Evolutionary conservation across 2,113 vertebrate species (phyloP), one percentile per base, ranked within the genome.

Genomic region (Electrona antarctica): DNA sequence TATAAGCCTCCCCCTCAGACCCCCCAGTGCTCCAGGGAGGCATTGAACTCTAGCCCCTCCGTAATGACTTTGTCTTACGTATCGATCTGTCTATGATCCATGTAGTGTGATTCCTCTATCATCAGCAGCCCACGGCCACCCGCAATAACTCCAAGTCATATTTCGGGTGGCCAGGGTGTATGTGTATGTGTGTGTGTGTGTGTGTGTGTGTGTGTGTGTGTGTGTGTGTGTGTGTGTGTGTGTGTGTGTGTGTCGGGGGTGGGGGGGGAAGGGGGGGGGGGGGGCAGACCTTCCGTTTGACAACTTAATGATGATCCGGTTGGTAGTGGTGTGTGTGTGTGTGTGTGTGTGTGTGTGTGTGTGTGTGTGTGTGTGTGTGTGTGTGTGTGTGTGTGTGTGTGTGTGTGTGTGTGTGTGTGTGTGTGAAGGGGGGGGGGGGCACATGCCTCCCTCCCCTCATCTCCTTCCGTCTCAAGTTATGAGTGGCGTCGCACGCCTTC

Each of bases 21-120:
- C 33, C 33, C 33, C 33, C 33, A 41, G 33, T 41, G 83, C 85
- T 82, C 82, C 74, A 28, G 88, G 90, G 90, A 91, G 80, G 82
- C 90, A 88, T 90, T 89, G 88, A 90, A 91, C 90, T 91, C 90
- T 87, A 86, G 88, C 81, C 89, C 87, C 83, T 87, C 86, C 77
- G 83, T 92, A 92, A 92, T 92, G 89, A 92, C 90, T 91, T 91
- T 92, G 90, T 92, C 91, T 88, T 28, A 84, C 84, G 84, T 85
- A 92, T 92, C 82, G 91, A 92, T 92, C 88, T 84, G 60, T 74
- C 84, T 79, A 89, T 92, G 91, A 92, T 92, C 91, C 91, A 92
- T 92, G 91, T 90, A 88, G 88, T 90, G 91, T 91, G 92, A 92
- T 92, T 91, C 90, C 90, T 91, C 88, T 90, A 90, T 89, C 91